Conservation (phyloP, 2,113 vertebrate species). For the Thinocorus orbignyianus region DNA sequence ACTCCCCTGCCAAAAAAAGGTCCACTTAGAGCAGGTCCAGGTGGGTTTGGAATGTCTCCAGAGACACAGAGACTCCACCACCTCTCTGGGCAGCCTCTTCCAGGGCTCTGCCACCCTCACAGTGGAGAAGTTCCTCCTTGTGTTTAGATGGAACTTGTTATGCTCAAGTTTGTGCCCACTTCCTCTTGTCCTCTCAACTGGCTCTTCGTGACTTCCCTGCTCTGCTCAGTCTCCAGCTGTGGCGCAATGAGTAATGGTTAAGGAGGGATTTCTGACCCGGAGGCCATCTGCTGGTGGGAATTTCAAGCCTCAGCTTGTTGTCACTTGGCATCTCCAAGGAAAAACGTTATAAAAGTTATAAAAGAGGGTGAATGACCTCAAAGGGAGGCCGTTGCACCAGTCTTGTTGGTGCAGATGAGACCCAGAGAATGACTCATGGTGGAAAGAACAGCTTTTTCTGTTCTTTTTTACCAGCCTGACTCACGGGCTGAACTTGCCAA, state of each 20-base stretch:
- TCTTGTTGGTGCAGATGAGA: background rate
- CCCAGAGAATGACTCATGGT: background rate
- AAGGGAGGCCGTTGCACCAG: background rate
- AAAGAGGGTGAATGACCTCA: background rate
- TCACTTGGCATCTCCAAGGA: background rate
- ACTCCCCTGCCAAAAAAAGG: too few species aligned
- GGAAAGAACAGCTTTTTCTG: background rate
- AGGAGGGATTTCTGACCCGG: background rate
- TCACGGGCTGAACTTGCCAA: background rate
- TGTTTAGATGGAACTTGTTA: too few species aligned
- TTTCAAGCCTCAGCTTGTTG: background rate
- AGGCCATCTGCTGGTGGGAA: background rate
- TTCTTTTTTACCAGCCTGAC: background rate
- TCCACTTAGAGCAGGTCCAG: too few species aligned
- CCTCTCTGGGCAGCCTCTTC: too few species aligned
- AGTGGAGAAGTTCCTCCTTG: too few species aligned
- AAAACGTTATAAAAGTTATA: background rate
- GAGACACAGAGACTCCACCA: too few species aligned
- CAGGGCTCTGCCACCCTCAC: too few species aligned
- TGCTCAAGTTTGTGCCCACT: too few species aligned
- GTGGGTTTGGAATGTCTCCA: too few species aligned
- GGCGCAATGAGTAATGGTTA: background rate
- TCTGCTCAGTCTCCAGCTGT: background rate
- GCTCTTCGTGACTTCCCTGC: background rate
- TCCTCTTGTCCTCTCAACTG: too few species aligned